Percentiles rank a stretch among this genome's conserved stretches.
Conservation (phyloP, 2,113 vertebrate genomes). For the Notarius quadriscutis region DNA sequence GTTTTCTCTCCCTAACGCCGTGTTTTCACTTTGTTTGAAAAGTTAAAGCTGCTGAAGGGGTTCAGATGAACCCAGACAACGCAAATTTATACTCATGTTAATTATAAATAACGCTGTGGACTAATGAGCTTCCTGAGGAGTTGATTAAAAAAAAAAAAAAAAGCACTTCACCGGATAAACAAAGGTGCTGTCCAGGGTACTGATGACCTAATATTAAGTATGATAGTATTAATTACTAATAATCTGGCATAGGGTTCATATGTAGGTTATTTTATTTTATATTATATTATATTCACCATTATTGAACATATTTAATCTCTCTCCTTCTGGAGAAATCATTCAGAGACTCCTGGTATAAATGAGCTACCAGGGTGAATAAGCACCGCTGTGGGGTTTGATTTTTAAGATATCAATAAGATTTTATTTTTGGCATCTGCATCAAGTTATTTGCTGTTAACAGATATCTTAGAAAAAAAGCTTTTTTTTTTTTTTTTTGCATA, state of each 20-base stretch:
- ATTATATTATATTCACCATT: no score
- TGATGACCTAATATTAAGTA: constrained; percentile 11
- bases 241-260: no score
- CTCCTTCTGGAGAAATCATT: no score
- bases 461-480: not conserved
- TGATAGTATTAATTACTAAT: no score
- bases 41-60: not conserved
- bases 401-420: not conserved
- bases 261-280: no score
- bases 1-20: not conserved
- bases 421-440: not conserved
- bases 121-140: not conserved
- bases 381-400: not conserved
- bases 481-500: not conserved
- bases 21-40: not conserved
- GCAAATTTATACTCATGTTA: not conserved
- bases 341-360: not conserved
- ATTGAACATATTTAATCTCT: no score
- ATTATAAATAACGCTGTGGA: no score
- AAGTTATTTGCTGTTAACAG: not conserved
- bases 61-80: no score
- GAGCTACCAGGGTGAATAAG: not conserved
- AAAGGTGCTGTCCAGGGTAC: constrained; percentile 56
- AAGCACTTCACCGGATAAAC: not conserved
- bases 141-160: not conserved